Evolutionary conservation across 64 coral and sea anemone species (phyloP), one percentile per base, ranked within the genome.

Genomic region (Dendrophyllia cribrosa): DNA sequence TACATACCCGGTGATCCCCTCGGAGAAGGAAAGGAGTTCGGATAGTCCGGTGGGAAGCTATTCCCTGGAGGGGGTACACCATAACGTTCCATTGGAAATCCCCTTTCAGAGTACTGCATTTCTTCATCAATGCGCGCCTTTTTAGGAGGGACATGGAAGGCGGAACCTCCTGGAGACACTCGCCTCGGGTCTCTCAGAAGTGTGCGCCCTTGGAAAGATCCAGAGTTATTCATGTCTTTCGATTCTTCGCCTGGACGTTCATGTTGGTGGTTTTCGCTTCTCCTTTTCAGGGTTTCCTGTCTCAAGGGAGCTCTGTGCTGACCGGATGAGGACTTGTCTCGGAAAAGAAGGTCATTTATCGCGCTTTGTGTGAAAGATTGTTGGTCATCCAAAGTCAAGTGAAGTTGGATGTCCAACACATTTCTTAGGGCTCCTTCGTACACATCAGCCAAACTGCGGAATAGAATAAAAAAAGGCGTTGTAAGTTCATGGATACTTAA

Each of bases 371-470:
- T 48, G 77, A 87, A 87, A 1, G 72, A 75, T 56, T 83, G 91
- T 13, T 87, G 82, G 53, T 93, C 91, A 56, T 93, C 91, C 15
- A 93, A 64, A 6, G 83, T 53, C 3, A 93, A 58, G 47, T 93
- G 83, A 51, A 93, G 82, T 15, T 93, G 73, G 21, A 93, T 63
- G 20, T 74, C 85, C 10, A 93, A 66, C 4, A 93, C 91, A n/a
- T 93, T 93, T 4, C 91, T 56, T 7, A 93, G 91, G 5, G 91
- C 91, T 58, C 91, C 91, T 55, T 93, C 91, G 73, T 93, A 93
- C 3, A 93, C 85, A 68, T 93, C 91, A 15, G 91, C 82, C 56
- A 93, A 79, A 79, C 91, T 91, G 72, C 1, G 10, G 45, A 65
- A 82, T 51, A 84, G 64, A 67, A 84, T 10, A 1, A 80, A 47